Conservation (phyloP, 2,797 vertebrate genomes). For the Microchirus variegatus region DNA sequence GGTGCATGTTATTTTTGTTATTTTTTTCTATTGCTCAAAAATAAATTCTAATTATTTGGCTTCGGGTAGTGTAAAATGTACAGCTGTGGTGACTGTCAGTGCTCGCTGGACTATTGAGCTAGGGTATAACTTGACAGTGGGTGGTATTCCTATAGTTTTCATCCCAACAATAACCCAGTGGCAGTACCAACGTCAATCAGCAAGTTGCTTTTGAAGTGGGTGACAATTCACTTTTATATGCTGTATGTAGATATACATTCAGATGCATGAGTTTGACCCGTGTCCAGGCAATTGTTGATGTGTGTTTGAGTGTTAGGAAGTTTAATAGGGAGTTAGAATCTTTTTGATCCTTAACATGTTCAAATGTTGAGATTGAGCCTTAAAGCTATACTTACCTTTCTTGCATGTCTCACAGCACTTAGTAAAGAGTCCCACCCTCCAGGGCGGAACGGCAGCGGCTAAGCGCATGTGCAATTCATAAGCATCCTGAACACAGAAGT, state of each 20-base stretch:
- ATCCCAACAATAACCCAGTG: constrained; percentile 58
- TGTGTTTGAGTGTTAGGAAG: constrained; percentile 6
- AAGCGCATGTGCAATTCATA: no score
- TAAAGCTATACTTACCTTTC: no score
- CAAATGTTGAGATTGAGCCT: constrained; percentile 27
- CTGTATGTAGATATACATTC: neutral
- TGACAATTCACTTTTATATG: constrained; percentile 11
- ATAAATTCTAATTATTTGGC: constrained; percentile 90
- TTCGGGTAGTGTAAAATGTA: constrained; percentile 89
- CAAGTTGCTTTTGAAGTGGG: constrained; percentile 36
- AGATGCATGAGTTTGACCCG: constrained; percentile 7
- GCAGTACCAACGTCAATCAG: constrained; percentile 70
- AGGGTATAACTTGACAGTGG: constrained; percentile 86
- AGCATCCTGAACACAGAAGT: no score
- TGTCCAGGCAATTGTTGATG: constrained; percentile 2
- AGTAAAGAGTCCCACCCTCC: no score
- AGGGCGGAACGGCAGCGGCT: no score
- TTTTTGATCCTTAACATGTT: constrained; percentile 36
- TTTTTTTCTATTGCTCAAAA: constrained; percentile 65
- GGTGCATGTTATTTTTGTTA: constrained; percentile 45
- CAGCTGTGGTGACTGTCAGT: constrained; percentile 88
- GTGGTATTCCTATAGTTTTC: constrained; percentile 71
- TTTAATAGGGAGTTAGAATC: constrained; percentile 8
- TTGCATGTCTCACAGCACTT: no score
- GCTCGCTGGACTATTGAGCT: constrained; percentile 84